Evolutionary conservation across 2,888 invertebrate species (phyloP).

Genomic region (Hypolimnas misippus): DNA sequence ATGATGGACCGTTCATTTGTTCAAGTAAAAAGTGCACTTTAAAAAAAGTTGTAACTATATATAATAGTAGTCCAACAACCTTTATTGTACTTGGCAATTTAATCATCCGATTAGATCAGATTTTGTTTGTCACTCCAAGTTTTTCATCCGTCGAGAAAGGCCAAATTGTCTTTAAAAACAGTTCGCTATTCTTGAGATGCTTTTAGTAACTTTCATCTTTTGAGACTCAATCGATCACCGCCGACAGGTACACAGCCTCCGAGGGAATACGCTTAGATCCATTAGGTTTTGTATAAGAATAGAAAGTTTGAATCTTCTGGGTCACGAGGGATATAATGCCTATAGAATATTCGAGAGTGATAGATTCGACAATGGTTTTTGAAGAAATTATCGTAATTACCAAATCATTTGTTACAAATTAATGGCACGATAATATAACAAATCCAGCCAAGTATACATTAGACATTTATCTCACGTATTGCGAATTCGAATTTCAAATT

Average conservation of each 20-base stretch:
- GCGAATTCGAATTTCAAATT: neutral
- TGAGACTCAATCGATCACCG: slow-evolving; percentile 36
- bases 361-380: neutral
- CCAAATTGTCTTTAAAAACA: neutral
- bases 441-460: neutral
- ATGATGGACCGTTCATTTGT: too few species aligned
- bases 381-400: slow-evolving; percentile 1
- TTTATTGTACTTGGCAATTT: too few species aligned
- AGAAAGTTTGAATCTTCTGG: slow-evolving; percentile 38
- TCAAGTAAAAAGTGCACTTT: too few species aligned
- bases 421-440: neutral
- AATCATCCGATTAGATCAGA: too few species aligned
- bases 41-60: too few species aligned
- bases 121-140: neutral
- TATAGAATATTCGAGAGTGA: slow-evolving; percentile 3
- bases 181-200: slow-evolving; percentile 16
- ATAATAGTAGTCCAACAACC: too few species aligned
- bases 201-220: slow-evolving; percentile 33
- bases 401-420: neutral
- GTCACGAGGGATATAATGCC: slow-evolving; percentile 29
- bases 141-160: neutral
- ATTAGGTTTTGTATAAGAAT: slow-evolving; percentile 36
- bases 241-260: slow-evolving; percentile 29
- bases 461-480: slow-evolving; percentile 3
- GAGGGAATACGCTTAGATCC: slow-evolving; percentile 34